Conservation (phyloP, 2,888 invertebrate species). For the Nomada fabriciana region DNA sequence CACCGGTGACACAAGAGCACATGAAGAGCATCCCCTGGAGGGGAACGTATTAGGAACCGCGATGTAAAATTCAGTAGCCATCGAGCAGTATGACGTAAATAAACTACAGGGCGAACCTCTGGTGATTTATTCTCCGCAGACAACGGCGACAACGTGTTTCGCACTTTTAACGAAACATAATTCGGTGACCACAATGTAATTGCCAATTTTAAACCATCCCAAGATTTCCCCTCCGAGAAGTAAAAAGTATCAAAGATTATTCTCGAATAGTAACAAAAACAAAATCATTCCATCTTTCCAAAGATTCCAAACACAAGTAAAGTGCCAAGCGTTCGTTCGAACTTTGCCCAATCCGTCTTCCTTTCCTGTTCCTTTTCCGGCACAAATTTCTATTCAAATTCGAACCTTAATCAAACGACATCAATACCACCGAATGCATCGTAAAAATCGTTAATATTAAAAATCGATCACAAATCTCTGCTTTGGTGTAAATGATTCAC, state of each 20-base stretch:
- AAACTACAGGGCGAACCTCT: conserved; percentile 57
- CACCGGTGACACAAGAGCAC: neutral
- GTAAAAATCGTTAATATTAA: no score
- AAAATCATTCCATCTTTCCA: no score
- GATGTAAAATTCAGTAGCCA: conserved; percentile 65
- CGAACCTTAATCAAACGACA: neutral
- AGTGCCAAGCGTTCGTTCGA: no score
- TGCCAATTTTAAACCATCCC: neutral
- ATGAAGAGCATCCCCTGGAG: conserved; percentile 22
- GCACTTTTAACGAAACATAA: conserved; percentile 55
- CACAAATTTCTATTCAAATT: conserved; percentile 2
- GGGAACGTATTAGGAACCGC: conserved; percentile 50
- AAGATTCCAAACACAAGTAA: no score
- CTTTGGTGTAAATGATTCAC: neutral
- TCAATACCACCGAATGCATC: neutral
- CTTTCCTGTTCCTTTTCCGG: no score
- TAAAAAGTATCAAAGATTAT: neutral
- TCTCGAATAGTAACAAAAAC: no score
- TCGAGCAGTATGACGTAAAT: conserved; percentile 54
- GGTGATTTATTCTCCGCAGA: conserved; percentile 59
- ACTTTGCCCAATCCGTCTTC: no score
- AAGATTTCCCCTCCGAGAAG: neutral
- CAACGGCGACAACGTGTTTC: conserved; percentile 3
- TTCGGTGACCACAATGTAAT: conserved; percentile 40
- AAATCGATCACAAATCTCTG: no score